Evolutionary conservation across 2,113 vertebrate species (phyloP), one percentile per base, ranked within the genome.

Genomic region (Bubo scandiacus): DNA sequence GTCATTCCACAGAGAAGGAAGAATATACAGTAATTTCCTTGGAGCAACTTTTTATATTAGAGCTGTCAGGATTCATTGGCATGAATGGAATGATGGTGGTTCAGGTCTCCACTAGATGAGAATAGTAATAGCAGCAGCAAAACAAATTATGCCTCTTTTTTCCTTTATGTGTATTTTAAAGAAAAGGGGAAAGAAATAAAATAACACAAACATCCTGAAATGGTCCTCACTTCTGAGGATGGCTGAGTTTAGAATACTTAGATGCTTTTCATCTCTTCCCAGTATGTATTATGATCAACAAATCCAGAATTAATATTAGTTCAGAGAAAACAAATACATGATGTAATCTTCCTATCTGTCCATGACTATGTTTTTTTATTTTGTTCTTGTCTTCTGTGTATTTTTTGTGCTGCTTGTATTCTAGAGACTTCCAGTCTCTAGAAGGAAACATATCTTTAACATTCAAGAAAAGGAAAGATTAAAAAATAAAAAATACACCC

Each of bases 21-120:
- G 75, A 96, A 71, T 88, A 79, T 21, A 32, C 21, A 58, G 51
- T 86, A 65, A 79, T 61, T 88, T 97, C 54, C 55, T 94, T 93
- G 72, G 25, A 95, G 51, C 86, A 57, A 78, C 18, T 87, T 94
- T 85, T 94, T 92, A n/a, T 88, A 85, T 87, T 47, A 67, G 11
- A 81, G 77, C 43, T 78, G 89, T 67, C 89, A 54, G 32, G 55
- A 90, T 91, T 92, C 23, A 55, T 81, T 91, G 45, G 17, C n/a
- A 38, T 57, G 57, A 96, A 71, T 9, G 55, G 45, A 95, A 65
- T 55, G 72, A n/a, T 81, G 42, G 58, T 68, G 27, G 8, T 15
- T 54, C 55, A 75, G 54, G 15, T 52, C 78, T 88, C 32, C 40
- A 42, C 30, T 54, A 54, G 54, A 63, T 71, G 61, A 62, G 43